Base-by-base conservation (phyloP, 2,888 invertebrate genomes). In the Hirudinaria manillensis region DNA sequence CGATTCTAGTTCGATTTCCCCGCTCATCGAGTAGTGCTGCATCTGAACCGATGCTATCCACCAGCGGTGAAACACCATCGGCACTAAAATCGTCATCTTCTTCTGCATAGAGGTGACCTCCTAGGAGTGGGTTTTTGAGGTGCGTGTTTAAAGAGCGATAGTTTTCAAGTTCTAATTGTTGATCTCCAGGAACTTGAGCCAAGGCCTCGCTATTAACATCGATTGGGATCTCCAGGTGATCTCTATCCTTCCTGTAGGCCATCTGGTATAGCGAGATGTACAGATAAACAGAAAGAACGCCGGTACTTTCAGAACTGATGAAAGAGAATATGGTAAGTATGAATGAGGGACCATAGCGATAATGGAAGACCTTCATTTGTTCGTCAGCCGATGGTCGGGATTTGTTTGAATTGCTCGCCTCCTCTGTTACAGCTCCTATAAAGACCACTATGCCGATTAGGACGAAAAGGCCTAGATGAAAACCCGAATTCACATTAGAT, bases 351-450 rank as follows among this genome's bases (percentile, higher is more conserved):
- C 85, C 85, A 77, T 85, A 85, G 72, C 78, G 80, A 78, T 85
- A 85, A 32, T 77, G 67, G 80, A 84, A 84, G 74, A 81, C 81
- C 16, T 82, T 82, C n/a, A 29, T 45, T 67, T 84, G 83, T 51
- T 84, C 84, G 67, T 82, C 70, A 0, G 79, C 38, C 34, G 56
- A 36, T n/a, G 65, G 36, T 34, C 65, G 21, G 21, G 82, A 80
- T 75, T 82, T 80, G 21, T 82, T 81, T 76, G 83, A 83, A 79
- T 83, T 84, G 7, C 84, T 84, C 4, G 83, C 83, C 78, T 84
- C 85, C 71, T 84, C 84, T 55, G 84, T 85, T 71, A 85, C 84
- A 79, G 84, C 84, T 76, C 85, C 85, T 72, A 85, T 85, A 78
- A 83, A 85, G 13, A 85, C 81, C 45, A 85, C 84, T 29, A 85